These are phyloP conservation scores for Microtus oregoni DNA, from an alignment of 2,113 vertebrate species.

Conservation along the genomic window DNA sequence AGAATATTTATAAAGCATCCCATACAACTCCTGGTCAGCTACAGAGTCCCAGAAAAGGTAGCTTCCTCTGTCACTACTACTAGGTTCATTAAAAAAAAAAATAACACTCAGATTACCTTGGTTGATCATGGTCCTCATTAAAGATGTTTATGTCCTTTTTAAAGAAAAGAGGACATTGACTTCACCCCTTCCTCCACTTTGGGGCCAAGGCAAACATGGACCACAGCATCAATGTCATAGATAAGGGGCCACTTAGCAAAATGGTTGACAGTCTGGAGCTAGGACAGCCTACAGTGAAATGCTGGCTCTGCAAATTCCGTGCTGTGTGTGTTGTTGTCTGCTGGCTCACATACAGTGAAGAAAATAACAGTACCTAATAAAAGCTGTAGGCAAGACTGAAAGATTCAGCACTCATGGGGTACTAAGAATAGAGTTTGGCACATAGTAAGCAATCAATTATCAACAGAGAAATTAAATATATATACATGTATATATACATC, in stretches of 20 bases:
- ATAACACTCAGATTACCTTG: background rate
- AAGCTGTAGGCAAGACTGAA: conserved; percentile 3
- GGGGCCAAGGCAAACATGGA: background rate
- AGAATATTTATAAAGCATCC: background rate
- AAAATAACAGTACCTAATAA: background rate
- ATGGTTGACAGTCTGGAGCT: background rate
- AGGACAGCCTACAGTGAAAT: background rate
- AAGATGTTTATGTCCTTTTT: background rate
- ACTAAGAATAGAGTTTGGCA: conserved; percentile 13
- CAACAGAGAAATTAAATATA: conserved; percentile 6
- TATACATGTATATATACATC: background rate
- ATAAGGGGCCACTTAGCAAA: background rate
- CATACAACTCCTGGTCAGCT: background rate
- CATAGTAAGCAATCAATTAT: conserved; percentile 51
- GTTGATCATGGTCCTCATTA: background rate
- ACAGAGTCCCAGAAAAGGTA: background rate
- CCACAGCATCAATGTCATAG: background rate
- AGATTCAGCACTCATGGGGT: background rate
- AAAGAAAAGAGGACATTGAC: background rate
- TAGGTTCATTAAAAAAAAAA: background rate
- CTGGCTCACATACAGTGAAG: background rate
- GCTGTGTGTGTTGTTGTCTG: background rate
- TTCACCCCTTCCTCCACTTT: background rate
- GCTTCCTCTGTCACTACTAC: background rate
- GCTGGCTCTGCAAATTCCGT: background rate